Evolutionary conservation across 2,888 invertebrate species (phyloP).

Genomic region (Timema cristinae): DNA sequence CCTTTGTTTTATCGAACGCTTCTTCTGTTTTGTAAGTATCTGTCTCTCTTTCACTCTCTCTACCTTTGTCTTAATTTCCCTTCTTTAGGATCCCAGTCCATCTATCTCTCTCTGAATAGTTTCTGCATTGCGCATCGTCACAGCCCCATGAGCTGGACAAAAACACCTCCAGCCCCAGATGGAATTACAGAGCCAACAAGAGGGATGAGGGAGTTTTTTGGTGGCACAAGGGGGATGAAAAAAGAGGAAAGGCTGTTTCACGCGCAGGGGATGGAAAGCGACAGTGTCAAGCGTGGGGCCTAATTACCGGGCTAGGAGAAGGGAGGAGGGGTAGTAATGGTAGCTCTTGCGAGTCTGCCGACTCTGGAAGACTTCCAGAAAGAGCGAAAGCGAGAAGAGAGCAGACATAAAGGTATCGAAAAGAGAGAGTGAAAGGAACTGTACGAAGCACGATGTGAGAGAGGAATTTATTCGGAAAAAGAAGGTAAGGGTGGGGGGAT

Average conservation of each 20-base stretch:
- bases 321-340: conserved; percentile 23
- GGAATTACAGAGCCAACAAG: conserved; percentile 12
- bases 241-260: background rate
- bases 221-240: too few species aligned
- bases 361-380: conserved; percentile 13
- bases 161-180: conserved; percentile 13
- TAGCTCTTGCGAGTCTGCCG: background rate
- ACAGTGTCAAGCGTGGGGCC: conserved; percentile 30
- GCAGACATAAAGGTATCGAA: too few species aligned
- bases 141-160: conserved; percentile 3
- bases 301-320: conserved; percentile 27
- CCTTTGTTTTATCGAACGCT: too few species aligned
- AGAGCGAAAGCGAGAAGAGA: background rate
- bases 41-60: too few species aligned
- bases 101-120: too few species aligned
- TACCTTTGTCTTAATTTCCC: too few species aligned
- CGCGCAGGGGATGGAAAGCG: conserved; percentile 27
- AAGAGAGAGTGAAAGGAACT: too few species aligned
- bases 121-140: background rate
- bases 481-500: too few species aligned
- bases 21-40: too few species aligned
- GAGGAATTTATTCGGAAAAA: too few species aligned
- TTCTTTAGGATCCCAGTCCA: too few species aligned
- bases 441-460: too few species aligned
- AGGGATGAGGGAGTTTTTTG: background rate